Evolutionary conservation across 2,888 invertebrate genomes (phyloP).

Genomic region (Drosophila kuntzei): DNA sequence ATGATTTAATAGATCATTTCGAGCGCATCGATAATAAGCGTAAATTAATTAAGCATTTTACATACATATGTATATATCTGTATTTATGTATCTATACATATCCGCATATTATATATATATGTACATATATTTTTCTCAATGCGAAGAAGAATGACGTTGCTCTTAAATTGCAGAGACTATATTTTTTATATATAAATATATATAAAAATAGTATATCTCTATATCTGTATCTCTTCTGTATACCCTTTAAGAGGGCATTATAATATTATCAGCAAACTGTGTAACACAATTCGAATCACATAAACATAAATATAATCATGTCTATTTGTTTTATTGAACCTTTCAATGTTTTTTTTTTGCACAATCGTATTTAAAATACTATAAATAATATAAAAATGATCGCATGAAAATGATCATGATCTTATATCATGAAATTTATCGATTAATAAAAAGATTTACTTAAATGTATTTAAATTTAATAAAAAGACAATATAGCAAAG

Average conservation of each 20-base stretch:
- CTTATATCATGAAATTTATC: not conserved
- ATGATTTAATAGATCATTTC: slow-evolving; percentile 66
- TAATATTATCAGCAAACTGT: not conserved
- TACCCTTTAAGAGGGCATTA: slow-evolving; percentile 11
- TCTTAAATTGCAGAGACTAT: slow-evolving; percentile 49
- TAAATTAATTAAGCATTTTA: slow-evolving; percentile 68
- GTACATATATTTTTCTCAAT: slow-evolving; percentile 14
- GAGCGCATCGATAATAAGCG: slow-evolving; percentile 61
- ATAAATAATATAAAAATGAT: no score
- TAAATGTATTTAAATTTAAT: no score
- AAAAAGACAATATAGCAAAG: not conserved
- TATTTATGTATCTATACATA: not conserved
- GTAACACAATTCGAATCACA: not conserved
- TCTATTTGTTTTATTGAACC: not conserved
- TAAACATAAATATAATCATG: not conserved
- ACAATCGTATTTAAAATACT: no score
- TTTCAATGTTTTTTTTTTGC: not conserved
- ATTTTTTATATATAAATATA: slow-evolving; percentile 21
- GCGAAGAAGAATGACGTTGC: slow-evolving; percentile 47
- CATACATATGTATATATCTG: no score
- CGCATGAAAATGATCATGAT: no score
- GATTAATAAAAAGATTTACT: no score
- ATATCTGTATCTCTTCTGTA: slow-evolving; percentile 6
- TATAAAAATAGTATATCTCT: slow-evolving; percentile 12
- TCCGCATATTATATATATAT: slow-evolving; percentile 1